phyloP scores from a whole-genome alignment of 2,113 vertebrate species.

The Microtus ochrogaster region DNA sequence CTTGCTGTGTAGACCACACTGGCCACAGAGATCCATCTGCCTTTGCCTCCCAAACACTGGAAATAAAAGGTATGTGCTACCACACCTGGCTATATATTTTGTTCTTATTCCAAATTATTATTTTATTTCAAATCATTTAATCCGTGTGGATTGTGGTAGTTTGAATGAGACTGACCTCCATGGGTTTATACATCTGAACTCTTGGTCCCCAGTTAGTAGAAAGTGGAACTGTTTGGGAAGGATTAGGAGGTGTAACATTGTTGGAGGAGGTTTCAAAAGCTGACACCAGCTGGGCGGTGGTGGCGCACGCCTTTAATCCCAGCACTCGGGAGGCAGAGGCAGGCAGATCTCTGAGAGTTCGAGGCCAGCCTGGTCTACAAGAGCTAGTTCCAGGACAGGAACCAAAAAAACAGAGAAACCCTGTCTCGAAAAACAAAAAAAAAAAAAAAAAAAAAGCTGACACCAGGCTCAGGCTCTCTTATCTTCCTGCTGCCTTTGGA shows the following conservation, averaged over 20 bases:
- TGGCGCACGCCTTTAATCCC: no score
- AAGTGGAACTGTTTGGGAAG: not conserved
- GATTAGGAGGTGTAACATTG: not conserved
- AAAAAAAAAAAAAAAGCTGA: no score
- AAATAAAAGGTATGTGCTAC: not conserved
- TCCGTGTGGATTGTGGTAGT: not conserved
- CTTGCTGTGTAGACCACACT: not conserved
- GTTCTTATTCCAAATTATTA: conserved; percentile 23
- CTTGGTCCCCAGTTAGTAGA: not conserved
- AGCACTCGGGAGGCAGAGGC: no score
- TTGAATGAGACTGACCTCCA: not conserved
- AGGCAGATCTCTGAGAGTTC: no score
- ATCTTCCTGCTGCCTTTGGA: not conserved
- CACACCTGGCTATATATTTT: not conserved
- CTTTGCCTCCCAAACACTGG: not conserved
- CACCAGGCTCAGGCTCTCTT: not conserved
- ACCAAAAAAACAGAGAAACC: no score
- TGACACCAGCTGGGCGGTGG: no score
- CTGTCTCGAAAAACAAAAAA: no score
- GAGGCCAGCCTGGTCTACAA: no score
- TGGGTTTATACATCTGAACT: not conserved
- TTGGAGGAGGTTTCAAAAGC: not conserved
- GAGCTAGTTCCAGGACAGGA: no score
- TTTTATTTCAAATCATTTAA: conserved; percentile 32
- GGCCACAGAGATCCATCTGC: not conserved